Evolutionary conservation across 2,888 invertebrate genomes (phyloP), one percentile per base, ranked within the genome.

Genomic region (Andrena fulva): DNA sequence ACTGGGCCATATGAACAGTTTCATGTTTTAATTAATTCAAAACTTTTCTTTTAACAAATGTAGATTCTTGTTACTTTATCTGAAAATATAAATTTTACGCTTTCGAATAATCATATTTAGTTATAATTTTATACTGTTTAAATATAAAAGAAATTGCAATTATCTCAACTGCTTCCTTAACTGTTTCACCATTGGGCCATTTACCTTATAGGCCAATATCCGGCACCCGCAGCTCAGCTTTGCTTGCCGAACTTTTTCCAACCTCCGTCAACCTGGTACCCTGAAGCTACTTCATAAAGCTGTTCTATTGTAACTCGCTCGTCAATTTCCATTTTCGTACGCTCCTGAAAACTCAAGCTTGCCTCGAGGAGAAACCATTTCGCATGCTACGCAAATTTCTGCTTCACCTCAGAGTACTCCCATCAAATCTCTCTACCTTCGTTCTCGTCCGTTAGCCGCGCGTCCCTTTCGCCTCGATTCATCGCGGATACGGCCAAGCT

Each of bases 311-410:
- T 20, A 33, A 62, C 10, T 62, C 62, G 20, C 6, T 8, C 20
- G 29, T 3, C 7, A 62, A 62, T 33, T 62, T 33, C 20, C n/a
- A 20, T 24, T 70, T 70, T 70, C 59, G 59, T 48, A n/a, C 24
- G 35, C 42, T 16, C 42, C 52, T 27, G n/a, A 52, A 24, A 27
- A 16, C n/a, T 16, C 66, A 16, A 2, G 66, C 7, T 50, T 16
- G 10, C 4, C 48, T 50, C 29, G 12, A 66, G 31, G 63, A 20
- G 20, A n/a, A 79, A 80, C 67, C 81, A 83, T 88, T 77, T 73
- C 78, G 76, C 66, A 59, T 33, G 63, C 60, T 56, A 83, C 80
- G 85, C 82, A 80, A 86, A 87, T 83, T 81, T 42, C 42, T 12
- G 42, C 42, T 42, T 42, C 12, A 42, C 12, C 12, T 42, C 12